Conservation (phyloP, 2,113 vertebrate genomes). For the Lontra canadensis region DNA sequence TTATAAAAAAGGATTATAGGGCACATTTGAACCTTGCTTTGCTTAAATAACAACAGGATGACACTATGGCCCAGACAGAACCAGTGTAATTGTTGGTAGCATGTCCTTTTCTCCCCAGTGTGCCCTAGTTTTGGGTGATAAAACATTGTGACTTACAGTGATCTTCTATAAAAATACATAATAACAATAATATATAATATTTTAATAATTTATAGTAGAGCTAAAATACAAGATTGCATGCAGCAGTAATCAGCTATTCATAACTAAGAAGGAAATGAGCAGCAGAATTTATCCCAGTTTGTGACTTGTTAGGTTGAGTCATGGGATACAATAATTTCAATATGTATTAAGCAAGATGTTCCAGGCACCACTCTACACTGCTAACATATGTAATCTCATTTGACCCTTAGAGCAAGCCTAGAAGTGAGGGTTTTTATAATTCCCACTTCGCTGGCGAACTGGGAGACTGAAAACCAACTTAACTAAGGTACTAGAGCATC, state of each 20-base stretch:
- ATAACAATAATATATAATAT: too few relatives aligned
- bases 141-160: not conserved
- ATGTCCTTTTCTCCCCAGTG: not conserved
- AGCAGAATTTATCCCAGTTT: not conserved
- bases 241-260: not conserved
- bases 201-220: not conserved
- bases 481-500: not conserved
- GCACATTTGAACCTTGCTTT: not conserved
- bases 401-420: not conserved
- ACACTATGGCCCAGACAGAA: not conserved
- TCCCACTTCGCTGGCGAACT: not conserved
- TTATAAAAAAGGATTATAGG: not conserved
- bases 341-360: not conserved
- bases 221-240: not conserved
- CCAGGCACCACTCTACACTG: not conserved
- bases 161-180: not conserved
- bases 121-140: not conserved
- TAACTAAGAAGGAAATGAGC: not conserved
- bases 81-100: not conserved
- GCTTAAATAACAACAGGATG: not conserved
- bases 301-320: not conserved
- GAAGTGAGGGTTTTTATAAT: not conserved
- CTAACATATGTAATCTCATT: not conserved
- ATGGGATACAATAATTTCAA: not conserved
- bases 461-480: not conserved